Percentiles rank a stretch among this genome's conserved stretches.
Evolutionary conservation across 1,140 invertebrate species (phyloP).

Genomic region (Tetranychus urticae): DNA sequence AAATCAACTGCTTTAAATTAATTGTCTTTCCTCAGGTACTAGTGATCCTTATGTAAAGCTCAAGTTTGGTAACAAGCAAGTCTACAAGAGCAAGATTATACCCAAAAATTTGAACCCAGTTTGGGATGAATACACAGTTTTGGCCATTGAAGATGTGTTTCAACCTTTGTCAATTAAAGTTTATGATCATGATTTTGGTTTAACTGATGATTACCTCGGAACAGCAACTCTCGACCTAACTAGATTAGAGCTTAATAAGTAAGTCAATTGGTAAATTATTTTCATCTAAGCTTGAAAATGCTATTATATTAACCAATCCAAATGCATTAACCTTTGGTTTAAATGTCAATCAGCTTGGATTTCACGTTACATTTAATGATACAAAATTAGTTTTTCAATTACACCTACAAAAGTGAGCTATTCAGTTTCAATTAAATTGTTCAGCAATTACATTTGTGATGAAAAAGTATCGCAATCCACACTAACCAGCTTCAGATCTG

Average conservation of each 20-base stretch:
- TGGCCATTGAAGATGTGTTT: constrained; percentile 69
- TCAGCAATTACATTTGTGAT: too few relatives aligned
- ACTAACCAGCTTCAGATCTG: too few relatives aligned
- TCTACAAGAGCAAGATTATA: constrained; percentile 83
- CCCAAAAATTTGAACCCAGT: constrained; percentile 50
- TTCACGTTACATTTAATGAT: too few relatives aligned
- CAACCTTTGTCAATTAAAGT: constrained; percentile 68
- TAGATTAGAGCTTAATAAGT: constrained; percentile 52
- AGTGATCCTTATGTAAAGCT: constrained; percentile 93
- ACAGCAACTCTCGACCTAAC: constrained; percentile 58
- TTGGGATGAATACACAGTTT: constrained; percentile 50
- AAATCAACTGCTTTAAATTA: background rate
- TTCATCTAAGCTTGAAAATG: too few relatives aligned
- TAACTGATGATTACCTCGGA: constrained; percentile 94
- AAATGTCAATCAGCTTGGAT: too few relatives aligned
- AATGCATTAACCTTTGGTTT: too few relatives aligned
- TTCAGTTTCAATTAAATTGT: too few relatives aligned
- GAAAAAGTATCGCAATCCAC: too few relatives aligned
- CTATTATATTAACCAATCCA: too few relatives aligned
- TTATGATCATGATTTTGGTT: constrained; percentile 92
- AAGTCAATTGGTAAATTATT: constrained; percentile 14
- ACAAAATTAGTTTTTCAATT: too few relatives aligned
- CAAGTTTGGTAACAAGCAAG: constrained; percentile 72
- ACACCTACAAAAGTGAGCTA: too few relatives aligned
- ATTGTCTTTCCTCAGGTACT: constrained; percentile 24